Percentiles rank a stretch among this genome's conserved stretches.
Conservation (phyloP, 2,113 vertebrate species). For the Trichomycterus rosablanca region DNA sequence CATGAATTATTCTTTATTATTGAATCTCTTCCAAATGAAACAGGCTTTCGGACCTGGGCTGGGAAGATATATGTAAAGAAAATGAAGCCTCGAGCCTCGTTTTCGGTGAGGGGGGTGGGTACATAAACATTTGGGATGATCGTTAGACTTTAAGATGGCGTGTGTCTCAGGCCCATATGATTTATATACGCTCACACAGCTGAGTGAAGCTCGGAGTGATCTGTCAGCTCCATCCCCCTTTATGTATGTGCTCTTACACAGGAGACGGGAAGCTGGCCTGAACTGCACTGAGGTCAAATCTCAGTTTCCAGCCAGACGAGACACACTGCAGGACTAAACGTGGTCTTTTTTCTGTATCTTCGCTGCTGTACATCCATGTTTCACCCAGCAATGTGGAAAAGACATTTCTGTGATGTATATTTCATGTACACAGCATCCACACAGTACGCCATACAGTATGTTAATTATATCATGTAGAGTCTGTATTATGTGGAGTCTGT, state of each 20-base stretch:
- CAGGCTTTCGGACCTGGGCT: background rate
- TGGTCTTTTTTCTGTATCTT: background rate
- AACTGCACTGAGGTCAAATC: constrained; percentile 29
- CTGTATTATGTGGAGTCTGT: background rate
- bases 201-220: constrained; percentile 37
- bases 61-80: background rate
- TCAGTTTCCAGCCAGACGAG: constrained; percentile 4
- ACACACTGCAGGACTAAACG: background rate
- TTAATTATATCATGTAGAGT: background rate
- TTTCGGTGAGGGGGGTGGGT: no score
- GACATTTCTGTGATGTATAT: background rate
- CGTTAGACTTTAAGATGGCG: constrained; percentile 43
- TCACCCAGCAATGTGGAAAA: background rate
- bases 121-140: constrained; percentile 29
- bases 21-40: constrained; percentile 1
- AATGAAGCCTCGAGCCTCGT: background rate
- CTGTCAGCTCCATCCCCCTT: constrained; percentile 34
- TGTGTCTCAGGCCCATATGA: constrained; percentile 41
- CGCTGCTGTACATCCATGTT: background rate
- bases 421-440: background rate
- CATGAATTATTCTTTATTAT: background rate
- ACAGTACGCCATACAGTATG: background rate
- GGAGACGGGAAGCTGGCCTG: constrained; percentile 15
- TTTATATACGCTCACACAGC: constrained; percentile 46
- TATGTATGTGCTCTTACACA: constrained; percentile 37